Base-by-base conservation (phyloP, 2,797 vertebrate species). In the Syngnathus acus region DNA sequence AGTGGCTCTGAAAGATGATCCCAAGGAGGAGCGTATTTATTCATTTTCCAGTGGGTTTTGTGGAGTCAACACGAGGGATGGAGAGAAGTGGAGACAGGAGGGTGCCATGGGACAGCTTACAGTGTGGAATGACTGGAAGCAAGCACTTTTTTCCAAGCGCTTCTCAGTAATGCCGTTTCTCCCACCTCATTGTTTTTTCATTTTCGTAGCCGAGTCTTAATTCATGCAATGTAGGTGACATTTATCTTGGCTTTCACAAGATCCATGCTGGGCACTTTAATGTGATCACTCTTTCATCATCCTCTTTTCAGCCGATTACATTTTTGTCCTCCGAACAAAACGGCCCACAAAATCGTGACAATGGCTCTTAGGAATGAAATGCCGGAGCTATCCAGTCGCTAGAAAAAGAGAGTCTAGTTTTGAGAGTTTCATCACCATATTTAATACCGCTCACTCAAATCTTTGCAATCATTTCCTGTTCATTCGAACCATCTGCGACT, bases 151-250 rank as follows among this genome's bases (percentile, higher is more conserved):
- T 78, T 77, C 70, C 70, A 66, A 1, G 65, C 62, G 62, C 17
- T 65, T 73, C 68, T 71, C 50, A 83, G 82, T 81, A 80, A 80
- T 73, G 74, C 71, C 73, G 65, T 80, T 81, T 64, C 72, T 72
- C 74, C 82, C 73, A 90, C 77, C 65, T 92, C 86, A 88, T 86
- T 86, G 75, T 79, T 84, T 86, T 65, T 81, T 83, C 78, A 72
- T 71, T 71, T 16, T 78, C 62, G 78, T 71, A 70, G 70, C 76
- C 66, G 26, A 42, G 55, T 54, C 88, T 86, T 92, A 92, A 92
- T 93, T 93, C 91, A 91, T 82, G 88, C 86, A 89, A 82, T 81
- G 79, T 88, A 90, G 88, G 89, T 91, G 88, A 92, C 94, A 89
- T 93, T 93, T 89, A 87, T 91, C 78, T 94, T 95, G 93, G 93